Evolutionary conservation across 2,888 invertebrate species (phyloP).

Genomic region (Clepsis dumicolana): DNA sequence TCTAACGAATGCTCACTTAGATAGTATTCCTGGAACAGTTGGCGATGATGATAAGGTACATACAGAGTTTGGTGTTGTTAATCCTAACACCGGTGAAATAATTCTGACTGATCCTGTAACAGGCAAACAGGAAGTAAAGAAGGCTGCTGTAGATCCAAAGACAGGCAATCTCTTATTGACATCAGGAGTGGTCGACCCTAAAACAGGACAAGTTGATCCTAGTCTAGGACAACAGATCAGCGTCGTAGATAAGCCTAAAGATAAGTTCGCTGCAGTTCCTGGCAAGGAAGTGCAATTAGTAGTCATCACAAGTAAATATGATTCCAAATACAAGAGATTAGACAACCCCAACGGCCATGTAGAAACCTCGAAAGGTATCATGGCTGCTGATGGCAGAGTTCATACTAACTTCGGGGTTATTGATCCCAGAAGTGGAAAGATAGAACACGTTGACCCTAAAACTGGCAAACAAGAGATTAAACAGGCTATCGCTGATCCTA

Average conservation of each 20-base stretch:
- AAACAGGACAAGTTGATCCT: conserved; percentile 83
- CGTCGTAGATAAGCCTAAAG: conserved; percentile 76
- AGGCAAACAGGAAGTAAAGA: conserved; percentile 87
- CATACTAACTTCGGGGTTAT: conserved; percentile 84
- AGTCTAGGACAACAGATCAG: conserved; percentile 86
- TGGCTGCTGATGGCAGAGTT: conserved; percentile 73
- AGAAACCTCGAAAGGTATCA: conserved; percentile 80
- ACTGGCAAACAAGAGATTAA: conserved; percentile 86
- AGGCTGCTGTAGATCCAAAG: conserved; percentile 88
- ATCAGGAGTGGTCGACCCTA: conserved; percentile 86
- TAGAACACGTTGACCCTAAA: conserved; percentile 83
- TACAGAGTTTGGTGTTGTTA: conserved; percentile 85
- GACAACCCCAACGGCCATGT: conserved; percentile 83
- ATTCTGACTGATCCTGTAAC: conserved; percentile 86
- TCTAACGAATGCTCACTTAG: conserved; percentile 81
- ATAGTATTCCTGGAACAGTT: conserved; percentile 72
- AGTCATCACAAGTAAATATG: conserved; percentile 85
- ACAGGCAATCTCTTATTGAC: conserved; percentile 86
- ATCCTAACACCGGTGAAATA: conserved; percentile 86
- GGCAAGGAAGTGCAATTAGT: conserved; percentile 83
- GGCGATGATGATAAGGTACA: conserved; percentile 84
- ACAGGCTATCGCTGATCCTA: conserved; percentile 85
- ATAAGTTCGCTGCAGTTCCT: conserved; percentile 70
- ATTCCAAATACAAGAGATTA: conserved; percentile 83
- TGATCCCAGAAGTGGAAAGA: conserved; percentile 84